Evolutionary conservation across 2,797 vertebrate genomes (phyloP), one percentile per base, ranked within the genome.

Genomic region (Dromococcyx pavoninus): DNA sequence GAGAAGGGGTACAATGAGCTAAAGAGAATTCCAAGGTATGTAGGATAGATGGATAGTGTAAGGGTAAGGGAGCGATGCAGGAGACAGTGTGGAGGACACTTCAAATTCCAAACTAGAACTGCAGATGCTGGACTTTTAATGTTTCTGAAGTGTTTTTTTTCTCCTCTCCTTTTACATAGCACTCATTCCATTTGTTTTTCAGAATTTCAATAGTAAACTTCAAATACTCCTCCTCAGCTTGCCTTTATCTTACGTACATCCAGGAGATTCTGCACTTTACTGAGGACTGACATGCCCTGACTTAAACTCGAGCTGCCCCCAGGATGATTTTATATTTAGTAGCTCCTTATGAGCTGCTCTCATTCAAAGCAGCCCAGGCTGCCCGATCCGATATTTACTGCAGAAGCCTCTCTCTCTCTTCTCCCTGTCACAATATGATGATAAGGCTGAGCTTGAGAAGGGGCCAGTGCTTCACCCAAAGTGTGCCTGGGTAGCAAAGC

Each of bases 251-350:
- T 88, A 57, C 76, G 89, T 67, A 78, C 71, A 71, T 90, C 70
- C 56, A 67, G 80, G 50, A 85, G 74, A 85, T 82, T 61, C 83
- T 65, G 71, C 57, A 30, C 64, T 64, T 82, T 57, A 91, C 89
- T 74, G 67, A 91, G 67, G 77, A 67, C 74, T 95, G 76, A 78
- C 67, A 24, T 91, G 67, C 50, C 89, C 86, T 93, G 80, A 74
- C 91, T 95, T 93, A 94, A 96, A 94, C 74, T 91, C 65, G 73
- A 93, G 80, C 86, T 95, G 91, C 94, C 89, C 95, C 62, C 74
- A 88, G 86, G 91, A 91, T 44, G 74, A 76, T 91, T 92, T 95
- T 94, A 95, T 95, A 94, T 96, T 95, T 96, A 95, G 95, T 54
- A 93, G 83, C 80, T 95, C 60, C 83, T 96, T 84, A 91, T 79